These are phyloP conservation scores for Papilio glaucus DNA, from an alignment of 1,140 invertebrate species.

Conservation along the genomic window DNA sequence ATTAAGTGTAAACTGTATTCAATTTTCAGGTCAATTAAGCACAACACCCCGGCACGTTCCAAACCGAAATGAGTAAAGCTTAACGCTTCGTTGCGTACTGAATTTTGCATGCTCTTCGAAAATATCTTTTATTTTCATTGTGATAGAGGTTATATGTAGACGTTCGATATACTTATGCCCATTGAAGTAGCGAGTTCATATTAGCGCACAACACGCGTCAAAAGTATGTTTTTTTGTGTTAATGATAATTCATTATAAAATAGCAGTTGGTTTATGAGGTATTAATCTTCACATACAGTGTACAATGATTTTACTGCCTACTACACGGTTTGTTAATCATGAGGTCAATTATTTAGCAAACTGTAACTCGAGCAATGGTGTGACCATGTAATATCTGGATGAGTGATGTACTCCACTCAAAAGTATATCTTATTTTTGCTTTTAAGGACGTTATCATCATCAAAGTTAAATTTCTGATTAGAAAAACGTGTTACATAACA, in stretches of 20 bases:
- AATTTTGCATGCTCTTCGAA: slow-evolving; percentile 33
- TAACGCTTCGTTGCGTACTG: slow-evolving; percentile 45
- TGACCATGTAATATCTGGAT: too few relatives aligned
- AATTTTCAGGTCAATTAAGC: slow-evolving; percentile 61
- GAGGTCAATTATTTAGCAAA: neutral
- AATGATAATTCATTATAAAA: slow-evolving; percentile 12
- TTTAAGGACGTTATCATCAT: too few relatives aligned
- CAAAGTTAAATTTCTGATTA: too few relatives aligned
- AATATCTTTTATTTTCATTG: slow-evolving; percentile 25
- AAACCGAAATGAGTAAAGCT: slow-evolving; percentile 54
- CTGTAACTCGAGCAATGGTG: too few relatives aligned
- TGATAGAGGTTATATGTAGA: slow-evolving; percentile 9
- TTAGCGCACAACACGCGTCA: slow-evolving; percentile 26
- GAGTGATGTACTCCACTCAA: too few relatives aligned
- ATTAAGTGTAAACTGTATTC: slow-evolving; percentile 58
- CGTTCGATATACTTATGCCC: slow-evolving; percentile 1
- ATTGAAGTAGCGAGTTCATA: slow-evolving; percentile 28
- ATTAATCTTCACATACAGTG: neutral
- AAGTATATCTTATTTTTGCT: too few relatives aligned
- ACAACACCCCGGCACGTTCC: slow-evolving; percentile 52
- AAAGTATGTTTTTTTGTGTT: slow-evolving; percentile 29
- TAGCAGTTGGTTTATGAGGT: slow-evolving; percentile 2
- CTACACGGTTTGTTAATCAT: neutral
- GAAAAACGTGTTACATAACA: too few relatives aligned
- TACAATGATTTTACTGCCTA: neutral